phyloP scores from a whole-genome alignment of 2,888 invertebrate species.

The Drosophila histrio region DNA sequence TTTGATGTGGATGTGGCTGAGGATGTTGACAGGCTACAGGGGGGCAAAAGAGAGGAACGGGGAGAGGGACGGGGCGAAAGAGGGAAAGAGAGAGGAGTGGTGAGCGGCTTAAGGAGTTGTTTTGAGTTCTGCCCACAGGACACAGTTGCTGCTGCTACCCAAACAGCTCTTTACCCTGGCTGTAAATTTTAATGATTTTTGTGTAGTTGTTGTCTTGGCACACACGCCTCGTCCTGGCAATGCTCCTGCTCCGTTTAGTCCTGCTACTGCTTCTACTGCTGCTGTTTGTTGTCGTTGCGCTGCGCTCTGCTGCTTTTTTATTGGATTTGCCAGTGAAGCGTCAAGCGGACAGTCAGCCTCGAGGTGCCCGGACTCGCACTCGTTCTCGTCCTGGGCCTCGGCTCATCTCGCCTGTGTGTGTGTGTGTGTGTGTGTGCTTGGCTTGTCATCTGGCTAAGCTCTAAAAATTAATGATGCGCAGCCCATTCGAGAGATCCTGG shows the following conservation, averaged over 20 bases:
- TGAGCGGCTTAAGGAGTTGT: slow-evolving; percentile 52
- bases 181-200: slow-evolving; percentile 69
- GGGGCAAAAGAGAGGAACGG: background rate
- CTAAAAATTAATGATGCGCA: slow-evolving; percentile 84
- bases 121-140: slow-evolving; percentile 46
- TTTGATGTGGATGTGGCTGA: slow-evolving; percentile 44
- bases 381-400: slow-evolving; percentile 4
- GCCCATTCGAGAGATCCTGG: slow-evolving; percentile 70
- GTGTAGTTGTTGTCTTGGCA: slow-evolving; percentile 46
- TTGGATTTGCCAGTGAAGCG: slow-evolving; percentile 69
- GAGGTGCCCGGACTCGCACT: slow-evolving; percentile 46
- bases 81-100: slow-evolving; percentile 2
- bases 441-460: slow-evolving; percentile 84
- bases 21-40: slow-evolving; percentile 5
- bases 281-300: slow-evolving; percentile 43
- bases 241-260: slow-evolving; percentile 21
- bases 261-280: slow-evolving; percentile 26
- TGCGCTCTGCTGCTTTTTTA: slow-evolving; percentile 59
- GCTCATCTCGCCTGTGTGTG: slow-evolving; percentile 9
- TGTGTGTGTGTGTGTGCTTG: slow-evolving; percentile 57
- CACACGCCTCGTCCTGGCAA: slow-evolving; percentile 44
- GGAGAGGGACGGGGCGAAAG: background rate
- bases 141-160: slow-evolving; percentile 23
- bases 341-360: slow-evolving; percentile 46
- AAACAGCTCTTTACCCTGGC: slow-evolving; percentile 39